A percentile compares a stretch with the other conserved stretches of the same genome.
Evolutionary conservation across 2,888 invertebrate genomes (phyloP).

Genomic region (Pomacea canaliculata): DNA sequence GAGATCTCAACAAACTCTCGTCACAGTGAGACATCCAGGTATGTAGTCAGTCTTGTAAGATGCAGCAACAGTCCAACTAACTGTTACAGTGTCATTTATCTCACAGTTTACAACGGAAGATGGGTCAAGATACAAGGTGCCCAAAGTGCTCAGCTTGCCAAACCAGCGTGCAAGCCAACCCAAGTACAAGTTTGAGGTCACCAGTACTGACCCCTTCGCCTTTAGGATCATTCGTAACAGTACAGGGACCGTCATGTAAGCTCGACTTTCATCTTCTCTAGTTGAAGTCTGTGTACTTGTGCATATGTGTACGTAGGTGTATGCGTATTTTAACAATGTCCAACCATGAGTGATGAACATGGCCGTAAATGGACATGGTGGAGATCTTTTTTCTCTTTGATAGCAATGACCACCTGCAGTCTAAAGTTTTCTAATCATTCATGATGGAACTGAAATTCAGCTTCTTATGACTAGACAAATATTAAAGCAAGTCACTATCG

Average conservation of each 20-base stretch:
- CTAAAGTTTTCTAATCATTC: too few relatives aligned
- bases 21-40: background rate
- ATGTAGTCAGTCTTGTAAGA: conserved; percentile 1
- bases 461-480: too few relatives aligned
- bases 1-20: background rate
- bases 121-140: conserved; percentile 55
- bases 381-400: too few relatives aligned
- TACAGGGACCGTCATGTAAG: conserved; percentile 57
- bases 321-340: too few relatives aligned
- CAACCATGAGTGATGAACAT: too few relatives aligned
- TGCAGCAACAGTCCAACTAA: too few relatives aligned
- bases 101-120: conserved; percentile 51
- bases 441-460: too few relatives aligned
- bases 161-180: conserved; percentile 29
- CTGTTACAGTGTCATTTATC: too few relatives aligned
- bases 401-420: too few relatives aligned
- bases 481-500: too few relatives aligned
- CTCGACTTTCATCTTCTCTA: conserved; percentile 14
- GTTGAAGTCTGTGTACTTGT: background rate
- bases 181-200: conserved; percentile 49
- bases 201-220: conserved; percentile 51
- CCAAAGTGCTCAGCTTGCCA: conserved; percentile 43
- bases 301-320: background rate
- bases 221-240: conserved; percentile 59
- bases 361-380: too few relatives aligned